A percentile compares a stretch with the other conserved stretches of the same genome.
These are phyloP conservation scores for Sander lucioperca DNA, from an alignment of 2,113 vertebrate species.

Conservation along the genomic window DNA sequence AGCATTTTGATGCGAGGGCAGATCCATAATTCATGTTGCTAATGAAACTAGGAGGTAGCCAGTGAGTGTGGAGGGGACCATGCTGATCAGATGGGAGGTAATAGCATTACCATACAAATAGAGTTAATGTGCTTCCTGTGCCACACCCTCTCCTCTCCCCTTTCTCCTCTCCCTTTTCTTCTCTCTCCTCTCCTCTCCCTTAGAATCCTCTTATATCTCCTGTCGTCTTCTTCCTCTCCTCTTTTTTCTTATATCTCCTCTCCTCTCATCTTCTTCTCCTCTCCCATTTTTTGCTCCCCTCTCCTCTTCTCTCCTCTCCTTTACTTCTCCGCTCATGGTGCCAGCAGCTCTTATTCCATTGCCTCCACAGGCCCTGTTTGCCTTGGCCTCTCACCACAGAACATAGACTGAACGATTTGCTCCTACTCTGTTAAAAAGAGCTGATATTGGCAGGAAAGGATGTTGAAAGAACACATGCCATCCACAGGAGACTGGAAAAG, in stretches of 20 bases:
- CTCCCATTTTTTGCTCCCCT: not conserved
- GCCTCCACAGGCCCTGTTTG: slow-evolving; percentile 50
- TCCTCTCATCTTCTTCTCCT: not conserved
- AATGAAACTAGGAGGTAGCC: slow-evolving; percentile 78
- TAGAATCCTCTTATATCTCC: not conserved
- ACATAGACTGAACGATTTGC: slow-evolving; percentile 72
- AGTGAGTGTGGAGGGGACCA: slow-evolving; percentile 62
- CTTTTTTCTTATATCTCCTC: not conserved
- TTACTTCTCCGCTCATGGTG: not conserved
- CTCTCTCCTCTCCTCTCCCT: not conserved
- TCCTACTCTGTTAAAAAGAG: slow-evolving; percentile 66
- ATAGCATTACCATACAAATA: slow-evolving; percentile 78
- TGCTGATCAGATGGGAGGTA: slow-evolving; percentile 77
- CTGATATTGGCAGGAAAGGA: slow-evolving; percentile 72
- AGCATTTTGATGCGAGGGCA: slow-evolving; percentile 78
- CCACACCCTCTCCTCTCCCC: slow-evolving; percentile 39
- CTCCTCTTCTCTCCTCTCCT: not conserved
- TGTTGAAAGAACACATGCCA: slow-evolving; percentile 64
- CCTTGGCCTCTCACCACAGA: slow-evolving; percentile 69
- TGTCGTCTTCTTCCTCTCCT: not conserved
- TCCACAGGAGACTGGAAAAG: slow-evolving; percentile 60
- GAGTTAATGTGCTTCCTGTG: slow-evolving; percentile 63
- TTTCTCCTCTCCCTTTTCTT: not conserved
- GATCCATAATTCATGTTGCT: slow-evolving; percentile 83
- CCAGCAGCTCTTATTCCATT: slow-evolving; percentile 50